These are phyloP conservation scores for Eugnorisma glareosa DNA, from an alignment of 2,888 invertebrate species.

Conservation along the genomic window DNA sequence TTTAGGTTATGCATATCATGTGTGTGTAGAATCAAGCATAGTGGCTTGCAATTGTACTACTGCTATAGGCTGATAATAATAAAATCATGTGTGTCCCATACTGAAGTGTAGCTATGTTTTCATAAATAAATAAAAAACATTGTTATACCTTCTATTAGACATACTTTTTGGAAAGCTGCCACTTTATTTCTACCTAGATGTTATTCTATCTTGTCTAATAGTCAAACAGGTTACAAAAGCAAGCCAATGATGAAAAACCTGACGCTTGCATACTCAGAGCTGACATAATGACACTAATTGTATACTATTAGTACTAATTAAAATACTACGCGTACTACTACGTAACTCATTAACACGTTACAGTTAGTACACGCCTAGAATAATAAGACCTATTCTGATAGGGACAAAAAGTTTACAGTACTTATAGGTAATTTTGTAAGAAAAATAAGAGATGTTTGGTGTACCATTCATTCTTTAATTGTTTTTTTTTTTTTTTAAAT, in stretches of 20 bases:
- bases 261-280: too few relatives aligned
- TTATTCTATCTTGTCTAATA: background rate
- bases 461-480: background rate
- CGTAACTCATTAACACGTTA: constrained; percentile 12
- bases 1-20: too few relatives aligned
- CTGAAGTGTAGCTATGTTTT: background rate
- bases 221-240: background rate
- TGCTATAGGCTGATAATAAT: background rate
- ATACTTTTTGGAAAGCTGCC: background rate
- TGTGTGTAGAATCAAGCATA: background rate
- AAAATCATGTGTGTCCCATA: background rate
- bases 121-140: background rate
- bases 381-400: background rate
- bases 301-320: constrained; percentile 24
- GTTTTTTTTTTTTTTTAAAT: too few relatives aligned
- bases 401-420: background rate
- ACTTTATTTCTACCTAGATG: background rate
- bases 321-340: constrained; percentile 22
- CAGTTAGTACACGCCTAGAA: constrained; percentile 5
- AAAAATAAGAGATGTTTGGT: background rate
- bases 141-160: background rate
- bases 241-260: background rate
- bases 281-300: constrained; percentile 21
- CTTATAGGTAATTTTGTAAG: background rate
- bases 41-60: background rate